Evolutionary conservation across 2,888 invertebrate genomes (phyloP), one percentile per base, ranked within the genome.

Genomic region (Drosophila colorata): DNA sequence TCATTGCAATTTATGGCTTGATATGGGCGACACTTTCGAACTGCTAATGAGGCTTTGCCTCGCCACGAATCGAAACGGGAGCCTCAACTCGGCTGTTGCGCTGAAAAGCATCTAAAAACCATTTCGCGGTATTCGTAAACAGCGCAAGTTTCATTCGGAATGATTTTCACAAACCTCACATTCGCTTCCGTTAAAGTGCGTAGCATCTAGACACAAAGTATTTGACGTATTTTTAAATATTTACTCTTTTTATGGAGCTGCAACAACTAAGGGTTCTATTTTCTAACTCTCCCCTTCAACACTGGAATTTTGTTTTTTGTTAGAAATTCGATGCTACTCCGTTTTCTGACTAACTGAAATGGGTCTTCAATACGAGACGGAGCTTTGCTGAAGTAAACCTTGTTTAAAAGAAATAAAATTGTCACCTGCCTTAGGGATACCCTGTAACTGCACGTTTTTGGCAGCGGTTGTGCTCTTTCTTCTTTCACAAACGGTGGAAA

Each of bases 1-100:
- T 40, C 33, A 38, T 38, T 7, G 40, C n/a, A 53, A 71, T 71
- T 67, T 69, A 73, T 58, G 44, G 46, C 25, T 33, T n/a, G 31
- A 40, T 52, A 37, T 9, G 28, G 28, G 46, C 40, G 51, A 59
- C 59, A 59, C 35, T 46, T 47, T 18, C 13, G 8, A 51, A 38
- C 40, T 47, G 46, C 23, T 28, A 51, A 41, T 51, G 14, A 49
- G 38, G 25, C 35, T 31, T 38, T 16, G 14, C 16, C 37, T 28
- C 18, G 4, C 28, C 7, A 8, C n/a, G 11, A 11, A 25, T 43
- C 33, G 25, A 8, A 35, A 41, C 3, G 11, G 5, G 33, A 58
- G 40, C 9, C 28, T 28, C n/a, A 1, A 5, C 11, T 9, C 35
- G 9, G 7, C 6, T 23, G 40, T 4, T 23, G 4, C 49, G 8